Evolutionary conservation across 2,113 vertebrate species (phyloP), one percentile per base, ranked within the genome.

Genomic region (Sigmodon hispidus): DNA sequence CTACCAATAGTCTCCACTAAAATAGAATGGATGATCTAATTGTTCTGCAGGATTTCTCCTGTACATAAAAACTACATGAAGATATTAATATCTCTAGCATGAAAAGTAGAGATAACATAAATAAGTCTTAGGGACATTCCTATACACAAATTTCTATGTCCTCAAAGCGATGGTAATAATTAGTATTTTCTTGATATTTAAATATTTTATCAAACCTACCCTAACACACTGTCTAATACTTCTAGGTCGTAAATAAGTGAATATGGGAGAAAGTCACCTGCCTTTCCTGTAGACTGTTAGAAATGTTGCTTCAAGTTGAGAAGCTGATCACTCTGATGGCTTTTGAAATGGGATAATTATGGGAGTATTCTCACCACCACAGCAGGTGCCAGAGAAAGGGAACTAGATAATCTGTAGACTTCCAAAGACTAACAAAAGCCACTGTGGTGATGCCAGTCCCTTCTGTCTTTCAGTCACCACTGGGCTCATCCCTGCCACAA

Each of bases 381-480:
- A 43, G 24, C 10, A 22, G 24, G 50, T 26, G 12, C 34, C 15
- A 29, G 67, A 52, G 22, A 57, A 57, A 40, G 24, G 22, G 15
- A 2, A 10, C 22, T 55, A 57, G 5, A 31, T 52, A 29, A 55
- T 52, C 36, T 87, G 29, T 57, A 87, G 67, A 3, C 36, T 57
- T 72, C 86, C 16, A 36, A 34, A 40, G 24, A 11, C 45, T 29
- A 50, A 29, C 13, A 26, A 9, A 48, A 67, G 31, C 15, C 17
- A 22, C 15, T 1, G 10, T 55, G 16, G 3, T 93, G 48, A 94
- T 57, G 7, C 36, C 8, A 7, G 15, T 17, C 22, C 43, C 9
- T 3, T 91, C 43, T 77, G 43, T 83, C 21, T 95, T 95, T 89
- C 65, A 95, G 89, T 6, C 22, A 94, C 57, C 5, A 87, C 87